Evolutionary conservation across 2,797 vertebrate species (phyloP), one percentile per base, ranked within the genome.

Genomic region (Uromys caudimaculatus): DNA sequence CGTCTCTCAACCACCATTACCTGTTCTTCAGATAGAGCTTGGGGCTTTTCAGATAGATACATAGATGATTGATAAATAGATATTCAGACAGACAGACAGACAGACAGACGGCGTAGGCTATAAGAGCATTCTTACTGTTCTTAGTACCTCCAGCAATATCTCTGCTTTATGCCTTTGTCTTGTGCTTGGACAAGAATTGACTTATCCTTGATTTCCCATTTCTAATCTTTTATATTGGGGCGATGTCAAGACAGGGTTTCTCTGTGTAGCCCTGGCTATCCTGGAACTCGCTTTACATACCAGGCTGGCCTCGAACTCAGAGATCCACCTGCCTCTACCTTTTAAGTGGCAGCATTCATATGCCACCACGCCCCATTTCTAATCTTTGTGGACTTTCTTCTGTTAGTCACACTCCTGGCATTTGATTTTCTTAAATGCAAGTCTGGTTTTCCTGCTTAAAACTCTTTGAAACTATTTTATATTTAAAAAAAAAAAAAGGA

Each of bases 381-480:
- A 47, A 81, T 16, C 81, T 95, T 87, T 56, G 11, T 41, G 95
- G 52, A 10, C 77, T 92, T 73, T 67, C 16, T 96, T 84, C 76
- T 60, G 19, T 62, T 21, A 21, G n/a, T 92, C 11, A 58, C 2
- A n/a, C 44, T 47, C 0, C 78, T 94, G 10, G 62, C 54, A 86
- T 27, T 60, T 89, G 83, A 27, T 60, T 78, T 90, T 73, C 32
- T 78, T 27, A 93, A 95, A 44, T 76, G 44, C 0, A 8, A 87
- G n/a, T 83, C 29, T 92, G 9, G 13, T 52, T 79, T 62, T 38
- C n/a, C 73, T 73, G 1, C 69, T 89, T 91, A 62, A 44, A 90
- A 58, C 81, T 83, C 11, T 78, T 78, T 54, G 50, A 78, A 78
- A 78, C 11, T 52, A 16, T 79, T 60, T 44, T 44, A 44, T 44